Percentiles rank a stretch among this genome's conserved stretches.
These are phyloP conservation scores for Pocillopora verrucosa DNA, from an alignment of 64 coral and sea anemone genomes.

Conservation along the genomic window DNA sequence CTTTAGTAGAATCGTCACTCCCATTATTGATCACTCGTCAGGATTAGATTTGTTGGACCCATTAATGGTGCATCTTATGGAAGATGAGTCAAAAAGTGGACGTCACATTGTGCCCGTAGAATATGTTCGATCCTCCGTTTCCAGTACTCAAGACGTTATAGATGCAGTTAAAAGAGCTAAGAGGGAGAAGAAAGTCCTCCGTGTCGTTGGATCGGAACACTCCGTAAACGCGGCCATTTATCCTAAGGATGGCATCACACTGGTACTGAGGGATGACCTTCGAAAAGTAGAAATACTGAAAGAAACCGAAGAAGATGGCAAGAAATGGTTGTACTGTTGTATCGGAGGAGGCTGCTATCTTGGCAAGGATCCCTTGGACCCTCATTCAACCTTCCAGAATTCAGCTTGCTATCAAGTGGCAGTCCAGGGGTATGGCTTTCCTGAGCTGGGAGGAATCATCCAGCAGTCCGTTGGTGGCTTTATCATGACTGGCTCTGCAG, in stretches of 20 bases:
- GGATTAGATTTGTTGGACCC: background rate
- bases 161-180: conserved; percentile 44
- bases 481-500: conserved; percentile 76
- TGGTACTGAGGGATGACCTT: conserved; percentile 40
- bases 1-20: conserved; percentile 4
- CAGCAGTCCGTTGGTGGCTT: conserved; percentile 78
- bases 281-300: conserved; percentile 63
- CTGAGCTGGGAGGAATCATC: conserved; percentile 67
- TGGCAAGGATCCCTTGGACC: conserved; percentile 53
- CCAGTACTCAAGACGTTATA: conserved; percentile 30
- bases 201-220: conserved; percentile 56
- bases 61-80: conserved; percentile 7
- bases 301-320: background rate
- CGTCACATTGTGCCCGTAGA: background rate
- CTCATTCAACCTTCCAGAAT: conserved; percentile 29
- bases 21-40: background rate
- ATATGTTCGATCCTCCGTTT: background rate
- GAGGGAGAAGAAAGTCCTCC: conserved; percentile 34
- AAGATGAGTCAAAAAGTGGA: conserved; percentile 2
- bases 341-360: conserved; percentile 69
- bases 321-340: conserved; percentile 64
- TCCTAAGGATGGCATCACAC: conserved; percentile 37
- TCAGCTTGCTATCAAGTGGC: conserved; percentile 53
- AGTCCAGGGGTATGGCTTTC: conserved; percentile 47
- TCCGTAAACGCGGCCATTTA: conserved; percentile 37